Base-by-base conservation (phyloP, 2,888 invertebrate genomes). In the Ephialtes manifestator region DNA sequence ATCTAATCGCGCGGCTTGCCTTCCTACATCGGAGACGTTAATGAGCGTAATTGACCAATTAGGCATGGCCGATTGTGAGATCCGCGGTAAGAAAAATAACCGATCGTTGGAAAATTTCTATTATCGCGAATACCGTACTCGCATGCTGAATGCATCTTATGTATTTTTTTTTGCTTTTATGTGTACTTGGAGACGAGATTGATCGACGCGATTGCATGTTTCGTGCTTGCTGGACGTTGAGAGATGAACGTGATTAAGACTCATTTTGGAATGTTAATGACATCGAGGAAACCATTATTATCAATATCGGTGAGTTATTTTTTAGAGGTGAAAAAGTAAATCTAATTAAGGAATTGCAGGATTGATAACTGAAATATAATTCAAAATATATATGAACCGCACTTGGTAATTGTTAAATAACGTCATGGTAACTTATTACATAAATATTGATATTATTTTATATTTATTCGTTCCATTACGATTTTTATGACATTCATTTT, bases 21-120 rank as follows among this genome's bases (percentile, higher is more conserved):
- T 92, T 91, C 92, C 90, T 91, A 90, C 92, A 90, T 90, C 90
- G 91, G 91, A 91, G 92, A 92, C 92, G 92, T 93, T 94, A 94
- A 94, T 94, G 94, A 94, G 93, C 92, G 92, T 93, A 94, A 94
- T 94, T 94, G 94, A 93, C 93, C 94, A 94, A 94, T 94, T 94
- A 94, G 94, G 90, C 90, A 90, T 87, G 88, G 55, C 88, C 89
- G 92, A 92, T 91, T 90, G 90, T 89, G 89, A 85, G 85, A 85
- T 83, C 86, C 74, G 86, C 86, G 85, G 75, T 89, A 84, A 89
- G 88, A 90, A 91, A 91, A 90, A 91, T 89, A 89, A 89, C 86
- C 87, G 71, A 75, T 88, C 84, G 87, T 85, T 81, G 75, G 82
- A 87, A 88, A 87, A 83, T 86, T 90, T 90, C 85, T 87, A 88